phyloP scores from a whole-genome alignment of 2,888 invertebrate species.

The Agrotis clavis region DNA sequence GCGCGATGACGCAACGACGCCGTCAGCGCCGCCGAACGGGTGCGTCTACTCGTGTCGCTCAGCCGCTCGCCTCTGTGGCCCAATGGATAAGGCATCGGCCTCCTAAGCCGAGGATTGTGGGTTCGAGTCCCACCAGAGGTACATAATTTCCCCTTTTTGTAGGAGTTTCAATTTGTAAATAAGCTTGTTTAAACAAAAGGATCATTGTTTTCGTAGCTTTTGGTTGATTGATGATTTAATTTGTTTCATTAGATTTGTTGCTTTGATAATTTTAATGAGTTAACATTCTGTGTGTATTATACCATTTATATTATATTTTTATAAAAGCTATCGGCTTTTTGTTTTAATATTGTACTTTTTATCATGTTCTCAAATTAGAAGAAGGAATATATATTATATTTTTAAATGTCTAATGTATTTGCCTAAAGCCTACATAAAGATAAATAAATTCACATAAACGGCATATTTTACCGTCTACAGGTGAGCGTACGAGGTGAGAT shows the following conservation, averaged over 20 bases:
- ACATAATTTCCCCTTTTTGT: slow-evolving; percentile 81
- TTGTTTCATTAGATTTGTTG: slow-evolving; percentile 2
- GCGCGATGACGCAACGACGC: slow-evolving; percentile 79
- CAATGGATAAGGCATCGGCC: slow-evolving; percentile 96
- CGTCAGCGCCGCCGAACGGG: slow-evolving; percentile 75
- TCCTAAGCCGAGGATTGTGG: slow-evolving; percentile 96
- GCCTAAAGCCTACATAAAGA: not conserved
- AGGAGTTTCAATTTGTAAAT: slow-evolving; percentile 16
- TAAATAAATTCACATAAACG: slow-evolving; percentile 3
- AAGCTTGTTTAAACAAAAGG: slow-evolving; percentile 17
- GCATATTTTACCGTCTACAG: slow-evolving; percentile 6
- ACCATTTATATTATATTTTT: not conserved
- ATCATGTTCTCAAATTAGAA: not conserved
- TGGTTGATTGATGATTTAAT: not conserved
- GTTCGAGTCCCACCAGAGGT: slow-evolving; percentile 97
- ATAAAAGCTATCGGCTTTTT: not conserved
- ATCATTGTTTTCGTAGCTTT: slow-evolving; percentile 30
- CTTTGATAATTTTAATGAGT: slow-evolving; percentile 12
- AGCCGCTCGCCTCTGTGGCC: slow-evolving; percentile 96
- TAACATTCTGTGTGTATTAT: not conserved
- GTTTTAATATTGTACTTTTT: not conserved
- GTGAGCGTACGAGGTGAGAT: slow-evolving; percentile 33
- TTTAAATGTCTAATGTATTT: not conserved
- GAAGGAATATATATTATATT: not conserved
- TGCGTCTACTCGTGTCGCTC: slow-evolving; percentile 94